Evolutionary conservation across 2,888 invertebrate species (phyloP).

Genomic region (Galeruca laticollis): DNA sequence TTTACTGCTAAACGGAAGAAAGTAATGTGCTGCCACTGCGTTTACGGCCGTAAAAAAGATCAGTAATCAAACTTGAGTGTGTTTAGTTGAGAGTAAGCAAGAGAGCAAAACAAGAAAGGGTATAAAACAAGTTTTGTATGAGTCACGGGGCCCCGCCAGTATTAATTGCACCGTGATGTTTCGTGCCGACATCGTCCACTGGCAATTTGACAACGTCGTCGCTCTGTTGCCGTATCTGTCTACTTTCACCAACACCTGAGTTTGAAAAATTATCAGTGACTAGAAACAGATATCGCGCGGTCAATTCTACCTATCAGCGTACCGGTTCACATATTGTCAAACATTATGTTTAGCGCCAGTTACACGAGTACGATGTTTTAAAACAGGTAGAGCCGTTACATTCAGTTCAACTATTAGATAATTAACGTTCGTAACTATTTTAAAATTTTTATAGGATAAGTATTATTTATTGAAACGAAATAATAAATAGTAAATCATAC

Average conservation of each 20-base stretch:
- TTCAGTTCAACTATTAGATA: not conserved
- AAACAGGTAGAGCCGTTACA: not conserved
- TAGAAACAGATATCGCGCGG: not conserved
- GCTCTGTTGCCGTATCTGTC: slow-evolving; percentile 1
- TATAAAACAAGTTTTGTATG: slow-evolving; percentile 62
- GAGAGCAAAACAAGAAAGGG: slow-evolving; percentile 57
- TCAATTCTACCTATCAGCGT: not conserved
- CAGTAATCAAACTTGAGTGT: slow-evolving; percentile 41
- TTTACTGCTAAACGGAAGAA: slow-evolving; percentile 16
- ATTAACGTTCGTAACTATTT: not conserved
- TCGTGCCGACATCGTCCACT: slow-evolving; percentile 24
- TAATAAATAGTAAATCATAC: no score
- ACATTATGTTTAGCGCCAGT: slow-evolving; percentile 3
- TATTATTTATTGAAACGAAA: no score
- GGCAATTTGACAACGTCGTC: slow-evolving; percentile 36
- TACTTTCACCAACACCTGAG: slow-evolving; percentile 22
- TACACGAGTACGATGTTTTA: not conserved
- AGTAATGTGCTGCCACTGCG: slow-evolving; percentile 67
- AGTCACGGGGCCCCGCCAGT: slow-evolving; percentile 54
- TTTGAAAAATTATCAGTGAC: slow-evolving; percentile 14
- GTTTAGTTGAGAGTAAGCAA: slow-evolving; percentile 35
- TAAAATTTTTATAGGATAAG: no score
- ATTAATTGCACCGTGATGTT: slow-evolving; percentile 36
- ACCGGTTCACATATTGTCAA: not conserved
- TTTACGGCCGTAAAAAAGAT: slow-evolving; percentile 29